Evolutionary conservation across 2,888 invertebrate genomes (phyloP).

Genomic region (Megalurothrips usitatus): DNA sequence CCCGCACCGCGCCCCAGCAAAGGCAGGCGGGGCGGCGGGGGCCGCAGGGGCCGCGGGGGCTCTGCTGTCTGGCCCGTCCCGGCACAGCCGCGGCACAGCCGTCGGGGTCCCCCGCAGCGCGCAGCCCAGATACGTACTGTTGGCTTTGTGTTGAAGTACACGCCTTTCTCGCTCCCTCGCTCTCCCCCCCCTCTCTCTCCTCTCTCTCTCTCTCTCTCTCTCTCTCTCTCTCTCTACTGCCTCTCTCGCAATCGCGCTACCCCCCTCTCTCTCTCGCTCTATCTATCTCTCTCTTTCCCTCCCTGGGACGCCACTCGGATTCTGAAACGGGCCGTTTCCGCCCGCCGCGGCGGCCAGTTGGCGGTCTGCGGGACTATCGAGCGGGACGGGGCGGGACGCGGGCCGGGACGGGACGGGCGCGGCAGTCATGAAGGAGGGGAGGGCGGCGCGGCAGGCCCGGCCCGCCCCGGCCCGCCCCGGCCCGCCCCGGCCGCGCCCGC

Average conservation of each 20-base stretch:
- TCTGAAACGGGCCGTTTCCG: constrained; percentile 23
- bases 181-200: too few species aligned
- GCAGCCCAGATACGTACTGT: too few species aligned
- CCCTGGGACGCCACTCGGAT: neutral
- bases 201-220: too few species aligned
- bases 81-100: too few species aligned
- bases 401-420: neutral
- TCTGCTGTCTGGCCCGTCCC: neutral
- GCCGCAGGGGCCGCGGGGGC: neutral
- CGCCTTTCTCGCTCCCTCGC: too few species aligned
- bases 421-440: constrained; percentile 5
- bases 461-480: neutral
- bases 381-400: neutral
- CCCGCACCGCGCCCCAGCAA: neutral
- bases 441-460: neutral
- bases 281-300: too few species aligned
- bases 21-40: neutral
- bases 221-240: too few species aligned
- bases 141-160: too few species aligned
- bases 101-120: too few species aligned
- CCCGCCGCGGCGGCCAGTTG: constrained; percentile 7
- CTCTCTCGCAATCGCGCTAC: too few species aligned
- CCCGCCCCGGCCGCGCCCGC: too few species aligned
- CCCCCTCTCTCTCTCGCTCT: too few species aligned
- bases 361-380: constrained; percentile 25